phyloP scores from a whole-genome alignment of 2,113 vertebrate genomes.

The Myotis davidii region DNA sequence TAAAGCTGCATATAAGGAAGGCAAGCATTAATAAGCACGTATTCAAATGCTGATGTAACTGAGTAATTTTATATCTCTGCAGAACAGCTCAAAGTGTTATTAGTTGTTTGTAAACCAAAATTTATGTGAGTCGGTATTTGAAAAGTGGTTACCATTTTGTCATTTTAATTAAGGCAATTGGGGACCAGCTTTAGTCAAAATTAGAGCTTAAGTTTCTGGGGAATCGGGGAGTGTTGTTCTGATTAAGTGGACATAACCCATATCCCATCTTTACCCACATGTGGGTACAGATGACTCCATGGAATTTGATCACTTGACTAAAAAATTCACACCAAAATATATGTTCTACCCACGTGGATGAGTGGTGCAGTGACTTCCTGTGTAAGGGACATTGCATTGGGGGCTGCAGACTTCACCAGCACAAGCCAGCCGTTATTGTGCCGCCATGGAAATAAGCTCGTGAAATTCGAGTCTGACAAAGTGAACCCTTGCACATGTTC shows the following conservation, averaged over 20 bases:
- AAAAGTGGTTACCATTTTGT: not conserved
- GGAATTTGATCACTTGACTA: not conserved
- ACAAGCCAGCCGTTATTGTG: not conserved
- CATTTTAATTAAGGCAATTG: not conserved
- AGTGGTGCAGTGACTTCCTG: not conserved
- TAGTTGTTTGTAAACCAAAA: not conserved
- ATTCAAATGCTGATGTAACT: not conserved
- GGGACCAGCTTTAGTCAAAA: not conserved
- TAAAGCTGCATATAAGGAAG: not conserved
- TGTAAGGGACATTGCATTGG: not conserved
- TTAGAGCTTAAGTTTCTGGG: conserved; percentile 45
- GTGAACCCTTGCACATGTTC: not conserved
- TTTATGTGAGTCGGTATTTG: not conserved
- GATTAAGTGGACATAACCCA: not conserved
- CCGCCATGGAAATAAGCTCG: not conserved
- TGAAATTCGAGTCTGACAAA: not conserved
- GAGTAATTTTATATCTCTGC: not conserved
- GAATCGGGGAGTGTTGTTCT: not conserved
- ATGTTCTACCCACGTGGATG: not conserved
- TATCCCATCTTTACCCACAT: not conserved
- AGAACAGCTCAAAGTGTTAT: not conserved
- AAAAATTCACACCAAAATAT: not conserved
- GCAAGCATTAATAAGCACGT: not conserved
- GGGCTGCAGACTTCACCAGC: not conserved
- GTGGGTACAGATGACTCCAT: not conserved